Base-by-base conservation (phyloP, 2,113 vertebrate genomes). In the Lampris incognitus region DNA sequence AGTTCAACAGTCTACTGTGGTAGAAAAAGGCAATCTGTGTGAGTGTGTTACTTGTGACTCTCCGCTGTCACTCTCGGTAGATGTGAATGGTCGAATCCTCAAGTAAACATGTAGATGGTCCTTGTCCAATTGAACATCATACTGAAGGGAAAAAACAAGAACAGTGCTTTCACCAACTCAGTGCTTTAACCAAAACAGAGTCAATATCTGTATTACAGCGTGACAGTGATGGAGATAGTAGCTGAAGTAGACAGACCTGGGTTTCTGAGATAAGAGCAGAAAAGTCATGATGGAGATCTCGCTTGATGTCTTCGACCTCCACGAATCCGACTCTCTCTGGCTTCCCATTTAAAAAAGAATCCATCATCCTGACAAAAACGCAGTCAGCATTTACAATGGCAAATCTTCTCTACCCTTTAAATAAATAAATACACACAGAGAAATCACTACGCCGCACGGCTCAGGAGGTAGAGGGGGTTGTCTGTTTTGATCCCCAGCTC, bases 61-160 rank as follows among this genome's bases (percentile, higher is more conserved):
- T 69, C 90, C 91, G 55, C 49, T 83, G 58, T 95, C 92, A 62
- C 88, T 93, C 91, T 99, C 97, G 3, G 83, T 5, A 0, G 84
- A 36, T 2, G 96, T 96, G 44, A 96, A 94, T 0, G 98, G 97
- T 57, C 95, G 93, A 70, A 99, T 85, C 49, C 97, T 94, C 65
- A 99, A 94, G 68, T 92, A 97, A 48, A 99, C 97, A 80, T 95
- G 92, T 77, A 99, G 93, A 82, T 94, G 95, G 70, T 95, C 96
- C 2, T 94, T 94, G 59, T 93, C 86, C 0, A 66, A 50, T 59
- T 24, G 41, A 9, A 6, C 9, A 0, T 7, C 1, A 0, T 71
- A 81, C 86, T 89, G 66, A 8, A 40, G 9, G 56, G 0, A 72
- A 1, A 78, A 36, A 1, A 13, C 0, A 41, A 2, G 13, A 13